These are phyloP conservation scores for Limnephilus lunatus DNA, from an alignment of 2,888 invertebrate species.

Conservation along the genomic window DNA sequence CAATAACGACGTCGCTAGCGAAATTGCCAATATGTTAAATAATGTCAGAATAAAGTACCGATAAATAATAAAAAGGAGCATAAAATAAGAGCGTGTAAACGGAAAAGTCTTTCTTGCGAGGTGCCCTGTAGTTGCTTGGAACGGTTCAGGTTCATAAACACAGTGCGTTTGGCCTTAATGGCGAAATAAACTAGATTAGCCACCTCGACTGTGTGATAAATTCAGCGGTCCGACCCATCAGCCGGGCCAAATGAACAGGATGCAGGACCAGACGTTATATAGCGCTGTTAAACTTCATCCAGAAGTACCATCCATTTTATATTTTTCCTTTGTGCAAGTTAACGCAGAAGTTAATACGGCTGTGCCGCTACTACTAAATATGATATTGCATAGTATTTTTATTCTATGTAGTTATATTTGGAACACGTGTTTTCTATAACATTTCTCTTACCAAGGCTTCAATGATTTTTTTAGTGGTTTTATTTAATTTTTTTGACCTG, in stretches of 20 bases:
- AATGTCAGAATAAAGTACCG: not conserved
- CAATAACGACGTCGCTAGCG: not conserved
- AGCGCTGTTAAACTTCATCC: constrained; percentile 25
- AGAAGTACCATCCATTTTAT: not conserved
- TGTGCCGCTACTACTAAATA: not conserved
- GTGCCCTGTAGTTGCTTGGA: not conserved
- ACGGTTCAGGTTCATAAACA: not conserved
- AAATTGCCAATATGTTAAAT: constrained; percentile 2
- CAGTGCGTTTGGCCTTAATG: constrained; percentile 55
- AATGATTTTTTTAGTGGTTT: no score
- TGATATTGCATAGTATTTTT: not conserved
- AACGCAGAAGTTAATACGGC: not conserved
- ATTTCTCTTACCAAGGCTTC: no score
- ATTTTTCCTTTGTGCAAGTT: not conserved
- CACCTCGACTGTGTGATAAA: constrained; percentile 60
- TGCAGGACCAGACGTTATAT: constrained; percentile 11
- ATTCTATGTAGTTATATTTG: not conserved
- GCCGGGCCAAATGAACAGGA: constrained; percentile 34
- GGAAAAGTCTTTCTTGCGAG: not conserved
- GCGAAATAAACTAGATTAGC: constrained; percentile 63
- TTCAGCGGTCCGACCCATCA: constrained; percentile 56
- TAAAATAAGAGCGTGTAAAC: not conserved
- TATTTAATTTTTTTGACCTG: no score
- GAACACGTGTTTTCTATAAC: no score
- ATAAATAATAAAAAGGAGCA: not conserved